Evolutionary conservation across 2,888 invertebrate species (phyloP), one percentile per base, ranked within the genome.

Genomic region (Stramonita haemastoma): DNA sequence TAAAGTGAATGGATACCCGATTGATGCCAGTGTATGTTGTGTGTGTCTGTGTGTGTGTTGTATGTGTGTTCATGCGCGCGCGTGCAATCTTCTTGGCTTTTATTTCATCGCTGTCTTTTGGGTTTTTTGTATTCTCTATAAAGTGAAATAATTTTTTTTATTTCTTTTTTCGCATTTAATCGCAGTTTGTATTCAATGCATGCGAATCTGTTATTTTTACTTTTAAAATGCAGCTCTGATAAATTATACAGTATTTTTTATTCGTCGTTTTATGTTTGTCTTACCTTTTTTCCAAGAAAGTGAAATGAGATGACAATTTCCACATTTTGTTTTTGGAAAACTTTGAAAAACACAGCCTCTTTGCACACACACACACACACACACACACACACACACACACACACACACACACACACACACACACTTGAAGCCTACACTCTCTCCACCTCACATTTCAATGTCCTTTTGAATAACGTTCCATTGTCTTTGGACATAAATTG

Each of bases 161-260:
- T 46, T 84, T 57, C 73, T 34, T 90, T 77, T 88, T 26, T 83
- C 46, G 83, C 29, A 19, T 57, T 57, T 84, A 57, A 84, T 84
- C 29, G 84, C 2, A 57, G 84, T 84, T 84, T 84, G 57, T 57
- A 84, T 84, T 84, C 84, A 84, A 84, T 29, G 84, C 57, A 84
- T 84, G 84, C 57, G 57, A 84, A 84, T 84, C 84, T 57, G 57
- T 57, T n/a, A n/a, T n/a, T n/a, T 84, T 57, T 57, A 29, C 8
- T 57, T 5, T 26, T n/a, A n/a, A 84, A 84, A 57, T 84, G 57
- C 57, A 13, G 57, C 36, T 36, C 15, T 36, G 81, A 83, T 46
- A 46, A 29, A 46, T 83, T 83, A 26, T 46, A 13, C 15, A 36
- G 36, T 29, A 46, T n/a, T 46, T 29, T 79, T 29, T 60, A 60